Evolutionary conservation across 2,888 invertebrate genomes (phyloP).

Genomic region (Metacarcinus magister): DNA sequence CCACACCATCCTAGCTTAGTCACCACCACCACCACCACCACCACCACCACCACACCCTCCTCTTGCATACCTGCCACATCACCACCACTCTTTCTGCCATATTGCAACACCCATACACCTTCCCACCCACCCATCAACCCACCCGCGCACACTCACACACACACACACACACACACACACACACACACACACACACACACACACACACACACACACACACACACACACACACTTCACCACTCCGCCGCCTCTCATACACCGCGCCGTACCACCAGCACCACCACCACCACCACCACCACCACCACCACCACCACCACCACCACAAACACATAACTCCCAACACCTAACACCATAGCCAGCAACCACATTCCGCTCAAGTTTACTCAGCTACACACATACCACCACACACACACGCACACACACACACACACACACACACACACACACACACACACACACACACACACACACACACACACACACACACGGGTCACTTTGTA

Average conservation of each 20-base stretch:
- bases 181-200: conserved; percentile 22
- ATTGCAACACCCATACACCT: background rate
- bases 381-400: background rate
- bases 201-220: conserved; percentile 1
- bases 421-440: conserved; percentile 58
- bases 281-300: background rate
- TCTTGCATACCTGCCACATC: background rate
- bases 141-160: background rate
- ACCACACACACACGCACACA: conserved; percentile 38
- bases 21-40: background rate
- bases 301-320: conserved; percentile 26
- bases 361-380: background rate
- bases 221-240: background rate
- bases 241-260: background rate
- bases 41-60: background rate
- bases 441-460: conserved; percentile 57
- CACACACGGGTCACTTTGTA: conserved; percentile 19
- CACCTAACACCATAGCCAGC: background rate
- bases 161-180: conserved; percentile 10
- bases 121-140: background rate
- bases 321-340: background rate
- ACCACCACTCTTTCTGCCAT: background rate
- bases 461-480: conserved; percentile 57
- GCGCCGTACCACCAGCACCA: background rate
- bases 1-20: conserved; percentile 3